Conservation (phyloP, 2,113 vertebrate species). For the Zosterops borbonicus region DNA sequence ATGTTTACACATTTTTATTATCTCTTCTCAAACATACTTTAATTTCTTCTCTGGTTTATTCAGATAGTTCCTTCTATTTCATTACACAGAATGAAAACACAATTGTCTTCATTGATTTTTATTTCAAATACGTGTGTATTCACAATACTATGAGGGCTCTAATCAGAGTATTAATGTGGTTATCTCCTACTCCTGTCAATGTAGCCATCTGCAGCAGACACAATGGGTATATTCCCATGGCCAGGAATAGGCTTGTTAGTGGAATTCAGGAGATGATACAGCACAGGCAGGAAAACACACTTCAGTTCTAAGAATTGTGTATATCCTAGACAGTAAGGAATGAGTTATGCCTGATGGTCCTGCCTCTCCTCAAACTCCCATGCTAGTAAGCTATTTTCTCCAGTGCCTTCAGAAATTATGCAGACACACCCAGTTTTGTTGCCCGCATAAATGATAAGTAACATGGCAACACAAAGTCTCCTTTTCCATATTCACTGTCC, state of each 20-base stretch:
- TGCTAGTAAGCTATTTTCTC: neutral
- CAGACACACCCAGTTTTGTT: neutral
- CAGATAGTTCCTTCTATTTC: neutral
- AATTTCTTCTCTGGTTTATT: neutral
- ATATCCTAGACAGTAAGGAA: neutral
- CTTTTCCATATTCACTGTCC: neutral
- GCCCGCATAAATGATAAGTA: neutral
- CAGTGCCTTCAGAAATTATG: neutral
- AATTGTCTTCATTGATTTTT: neutral
- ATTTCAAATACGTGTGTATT: neutral
- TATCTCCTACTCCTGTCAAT: neutral
- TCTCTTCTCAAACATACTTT: neutral
- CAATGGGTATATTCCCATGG: neutral
- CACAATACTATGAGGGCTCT: neutral
- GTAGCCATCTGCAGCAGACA: neutral
- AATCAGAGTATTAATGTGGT: neutral
- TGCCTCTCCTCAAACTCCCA: neutral
- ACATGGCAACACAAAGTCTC: neutral
- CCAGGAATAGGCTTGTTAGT: neutral
- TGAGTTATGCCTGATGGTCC: neutral
- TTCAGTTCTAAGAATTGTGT: neutral
- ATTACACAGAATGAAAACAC: neutral
- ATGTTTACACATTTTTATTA: neutral
- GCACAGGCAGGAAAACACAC: neutral
- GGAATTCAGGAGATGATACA: neutral